A percentile compares a stretch with the other conserved stretches of the same genome.
phyloP scores from a whole-genome alignment of 1,140 invertebrate genomes.

The Pogonognathellus flavescens region DNA sequence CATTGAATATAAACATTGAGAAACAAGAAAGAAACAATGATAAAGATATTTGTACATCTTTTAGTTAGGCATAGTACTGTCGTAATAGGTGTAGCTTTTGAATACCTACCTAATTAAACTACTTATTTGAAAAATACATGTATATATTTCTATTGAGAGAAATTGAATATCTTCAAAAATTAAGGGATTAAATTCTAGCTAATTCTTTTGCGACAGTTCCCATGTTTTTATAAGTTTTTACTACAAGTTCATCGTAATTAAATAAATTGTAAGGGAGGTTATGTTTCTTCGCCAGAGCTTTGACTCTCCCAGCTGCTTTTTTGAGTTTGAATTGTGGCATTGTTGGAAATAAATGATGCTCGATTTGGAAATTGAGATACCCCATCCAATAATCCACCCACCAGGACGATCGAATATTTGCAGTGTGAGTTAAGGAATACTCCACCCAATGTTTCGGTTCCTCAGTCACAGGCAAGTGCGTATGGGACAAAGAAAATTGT shows the following conservation, averaged over 20 bases:
- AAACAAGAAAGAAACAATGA: too few species aligned
- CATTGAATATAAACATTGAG: too few species aligned
- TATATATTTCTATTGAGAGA: too few species aligned
- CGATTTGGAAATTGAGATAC: neutral
- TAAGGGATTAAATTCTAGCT: too few species aligned
- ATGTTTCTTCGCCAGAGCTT: neutral
- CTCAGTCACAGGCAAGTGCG: neutral
- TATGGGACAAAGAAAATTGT: neutral
- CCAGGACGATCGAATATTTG: neutral
- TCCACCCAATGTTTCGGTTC: constrained; percentile 15
- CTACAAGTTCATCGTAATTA: neutral
- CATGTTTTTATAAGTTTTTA: neutral
- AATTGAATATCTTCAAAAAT: too few species aligned
- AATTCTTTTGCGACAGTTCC: neutral
- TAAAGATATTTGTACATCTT: too few species aligned
- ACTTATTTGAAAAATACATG: too few species aligned
- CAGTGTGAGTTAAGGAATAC: neutral
- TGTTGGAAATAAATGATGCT: neutral
- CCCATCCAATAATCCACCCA: neutral
- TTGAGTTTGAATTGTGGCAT: neutral
- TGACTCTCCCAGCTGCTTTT: neutral
- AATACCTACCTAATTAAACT: too few species aligned
- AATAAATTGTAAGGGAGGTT: neutral
- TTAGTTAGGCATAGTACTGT: too few species aligned
- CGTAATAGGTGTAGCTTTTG: too few species aligned